Evolutionary conservation across 2,888 invertebrate genomes (phyloP).

Genomic region (Carabus problematicus): DNA sequence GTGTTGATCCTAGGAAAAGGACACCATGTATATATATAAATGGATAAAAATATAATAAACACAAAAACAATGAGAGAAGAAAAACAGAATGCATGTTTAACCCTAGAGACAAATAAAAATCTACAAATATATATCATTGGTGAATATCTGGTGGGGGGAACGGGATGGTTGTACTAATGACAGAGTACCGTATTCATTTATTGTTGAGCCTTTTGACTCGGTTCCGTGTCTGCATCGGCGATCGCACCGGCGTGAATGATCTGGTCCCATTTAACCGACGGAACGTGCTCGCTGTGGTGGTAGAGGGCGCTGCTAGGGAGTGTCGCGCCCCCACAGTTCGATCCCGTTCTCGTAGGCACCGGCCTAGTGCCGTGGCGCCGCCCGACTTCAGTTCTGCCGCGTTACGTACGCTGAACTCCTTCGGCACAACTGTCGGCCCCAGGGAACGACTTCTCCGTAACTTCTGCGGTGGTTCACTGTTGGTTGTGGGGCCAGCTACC

Average conservation of each 20-base stretch:
- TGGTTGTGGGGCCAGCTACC: background rate
- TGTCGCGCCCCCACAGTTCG: background rate
- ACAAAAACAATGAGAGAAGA: too few relatives aligned
- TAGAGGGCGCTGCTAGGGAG: background rate
- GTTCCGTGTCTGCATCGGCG: slow-evolving; percentile 26
- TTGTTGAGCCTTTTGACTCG: slow-evolving; percentile 25
- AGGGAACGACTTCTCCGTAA: slow-evolving; percentile 14
- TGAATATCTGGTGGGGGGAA: too few relatives aligned
- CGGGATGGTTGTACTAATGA: background rate
- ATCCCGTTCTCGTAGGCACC: slow-evolving; percentile 18
- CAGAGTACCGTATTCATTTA: slow-evolving; percentile 6
- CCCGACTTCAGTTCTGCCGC: background rate
- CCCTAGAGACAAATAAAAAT: too few relatives aligned
- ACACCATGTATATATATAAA: too few relatives aligned
- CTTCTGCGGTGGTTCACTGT: slow-evolving; percentile 27
- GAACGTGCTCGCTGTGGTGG: background rate
- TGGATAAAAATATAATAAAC: too few relatives aligned
- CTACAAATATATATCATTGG: too few relatives aligned
- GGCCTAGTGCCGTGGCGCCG: background rate
- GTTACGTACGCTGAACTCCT: slow-evolving; percentile 20
- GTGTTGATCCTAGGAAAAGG: too few relatives aligned
- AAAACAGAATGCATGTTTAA: too few relatives aligned
- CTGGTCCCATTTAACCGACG: background rate
- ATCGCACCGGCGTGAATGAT: slow-evolving; percentile 17
- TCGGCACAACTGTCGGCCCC: slow-evolving; percentile 15